Evolutionary conservation across 1,140 invertebrate genomes (phyloP), one percentile per base, ranked within the genome.

Genomic region (Drosophila tristis): DNA sequence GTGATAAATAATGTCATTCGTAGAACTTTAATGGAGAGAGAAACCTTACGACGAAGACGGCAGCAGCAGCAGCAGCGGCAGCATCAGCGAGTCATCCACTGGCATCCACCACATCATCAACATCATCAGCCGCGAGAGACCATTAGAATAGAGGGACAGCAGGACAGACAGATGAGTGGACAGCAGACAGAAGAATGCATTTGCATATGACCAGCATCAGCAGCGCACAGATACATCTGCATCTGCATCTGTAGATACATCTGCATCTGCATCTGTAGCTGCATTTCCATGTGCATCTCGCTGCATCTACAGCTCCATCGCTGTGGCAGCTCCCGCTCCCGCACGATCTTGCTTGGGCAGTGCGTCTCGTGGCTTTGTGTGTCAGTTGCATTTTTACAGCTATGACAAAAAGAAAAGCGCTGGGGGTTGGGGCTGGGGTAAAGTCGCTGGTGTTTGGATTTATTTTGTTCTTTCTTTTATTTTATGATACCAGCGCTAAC

Each of bases 371-470:
- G 13, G 45, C 26, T 44, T 75, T 85, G 78, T 86, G 81, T 86
- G 81, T 80, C 81, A 87, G 81, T 78, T 81, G 82, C 78, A 71
- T 77, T 86, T 77, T 86, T 86, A 86, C 78, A 70, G 80, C 81
- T 79, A 82, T 45, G 60, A 61, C 39, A 51, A 43, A 50, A 71
- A 51, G 35, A 39, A 13, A 11, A 39, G 4, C 35, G 2, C 20
- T 3, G 9, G 9, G 8, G 31, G 3, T 20, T 1, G 31, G 31
- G 8, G 8, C 2, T 11, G 8, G 23, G 13, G 23, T 4, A 54
- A 70, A 70, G 64, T 61, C 62, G 44, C 73, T 63, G 70, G 11
- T 67, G 62, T 78, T 71, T 58, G 68, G 51, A 47, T 65, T 35
- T 79, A 48, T 70, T 1, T 16, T 20, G 20, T 20, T 20, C 20